Percentiles rank a stretch among this genome's conserved stretches.
Evolutionary conservation across 2,113 vertebrate genomes (phyloP).

Genomic region (Sebastes fasciatus): DNA sequence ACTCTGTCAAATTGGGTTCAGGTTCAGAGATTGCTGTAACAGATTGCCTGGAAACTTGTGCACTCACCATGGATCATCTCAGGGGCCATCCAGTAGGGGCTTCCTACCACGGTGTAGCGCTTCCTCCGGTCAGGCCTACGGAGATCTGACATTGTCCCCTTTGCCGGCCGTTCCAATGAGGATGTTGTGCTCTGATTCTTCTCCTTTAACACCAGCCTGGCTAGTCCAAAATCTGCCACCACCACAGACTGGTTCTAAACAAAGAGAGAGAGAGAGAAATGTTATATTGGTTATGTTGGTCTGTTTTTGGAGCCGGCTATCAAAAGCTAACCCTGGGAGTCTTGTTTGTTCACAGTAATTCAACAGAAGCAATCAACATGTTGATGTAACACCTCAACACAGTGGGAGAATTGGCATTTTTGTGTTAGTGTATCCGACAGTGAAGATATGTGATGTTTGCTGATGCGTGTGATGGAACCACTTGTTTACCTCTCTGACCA

Average conservation of each 20-base stretch:
- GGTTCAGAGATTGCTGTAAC: background rate
- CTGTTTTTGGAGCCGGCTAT: background rate
- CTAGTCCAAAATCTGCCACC: conserved; percentile 96
- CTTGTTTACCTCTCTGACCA: conserved; percentile 91
- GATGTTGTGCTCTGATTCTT: conserved; percentile 78
- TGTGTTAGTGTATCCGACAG: background rate
- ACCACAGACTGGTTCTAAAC: conserved; percentile 87
- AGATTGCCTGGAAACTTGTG: background rate
- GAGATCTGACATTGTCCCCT: conserved; percentile 82
- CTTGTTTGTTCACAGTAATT: background rate
- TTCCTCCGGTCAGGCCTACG: conserved; percentile 91
- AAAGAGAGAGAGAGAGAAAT: background rate
- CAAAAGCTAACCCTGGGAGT: background rate
- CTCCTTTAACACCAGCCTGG: conserved; percentile 90
- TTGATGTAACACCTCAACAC: background rate
- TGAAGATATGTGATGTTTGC: background rate
- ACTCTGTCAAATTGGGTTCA: background rate
- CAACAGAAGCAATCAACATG: background rate
- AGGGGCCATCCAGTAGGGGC: conserved; percentile 99
- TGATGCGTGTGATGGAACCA: background rate
- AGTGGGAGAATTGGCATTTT: background rate
- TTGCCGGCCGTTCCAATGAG: conserved; percentile 59
- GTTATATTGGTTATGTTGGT: background rate
- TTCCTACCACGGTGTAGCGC: conserved; percentile 97
- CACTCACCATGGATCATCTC: conserved; percentile 96